Conservation (phyloP, 2,797 vertebrate species). For the Notamacropus eugenii region DNA sequence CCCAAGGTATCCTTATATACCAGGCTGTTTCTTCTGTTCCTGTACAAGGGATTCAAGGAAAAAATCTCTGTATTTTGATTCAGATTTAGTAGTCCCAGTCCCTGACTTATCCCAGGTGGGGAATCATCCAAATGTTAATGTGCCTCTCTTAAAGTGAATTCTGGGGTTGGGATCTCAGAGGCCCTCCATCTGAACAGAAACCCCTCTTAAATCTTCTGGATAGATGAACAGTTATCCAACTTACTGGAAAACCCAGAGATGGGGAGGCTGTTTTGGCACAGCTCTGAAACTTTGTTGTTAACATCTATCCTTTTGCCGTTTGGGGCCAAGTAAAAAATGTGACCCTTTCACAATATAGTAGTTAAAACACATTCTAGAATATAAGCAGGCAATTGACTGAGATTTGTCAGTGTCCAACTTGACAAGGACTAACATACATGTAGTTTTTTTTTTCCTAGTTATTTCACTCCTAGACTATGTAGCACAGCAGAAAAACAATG, state of each 20-base stretch:
- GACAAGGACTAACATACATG: not conserved
- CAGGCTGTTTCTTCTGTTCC: not conserved
- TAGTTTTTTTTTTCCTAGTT: not conserved
- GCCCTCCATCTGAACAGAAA: not conserved
- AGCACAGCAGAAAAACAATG: not conserved
- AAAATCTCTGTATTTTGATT: not conserved
- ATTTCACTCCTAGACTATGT: not conserved
- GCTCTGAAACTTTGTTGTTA: not conserved
- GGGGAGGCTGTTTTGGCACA: not conserved
- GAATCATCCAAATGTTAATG: not conserved
- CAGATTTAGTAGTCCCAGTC: too few relatives aligned
- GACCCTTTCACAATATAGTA: not conserved
- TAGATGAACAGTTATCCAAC: not conserved
- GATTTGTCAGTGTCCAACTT: not conserved
- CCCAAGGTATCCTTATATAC: not conserved
- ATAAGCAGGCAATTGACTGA: not conserved
- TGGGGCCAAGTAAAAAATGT: not conserved
- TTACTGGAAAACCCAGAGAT: not conserved
- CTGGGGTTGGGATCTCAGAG: not conserved
- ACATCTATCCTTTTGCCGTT: not conserved
- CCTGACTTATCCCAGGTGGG: not conserved
- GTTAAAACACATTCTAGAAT: not conserved
- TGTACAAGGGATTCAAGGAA: not conserved
- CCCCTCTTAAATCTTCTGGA: not conserved
- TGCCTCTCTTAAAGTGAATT: not conserved